These are phyloP conservation scores for Arizona elegans DNA, from an alignment of 2,113 vertebrate species.

Conservation along the genomic window DNA sequence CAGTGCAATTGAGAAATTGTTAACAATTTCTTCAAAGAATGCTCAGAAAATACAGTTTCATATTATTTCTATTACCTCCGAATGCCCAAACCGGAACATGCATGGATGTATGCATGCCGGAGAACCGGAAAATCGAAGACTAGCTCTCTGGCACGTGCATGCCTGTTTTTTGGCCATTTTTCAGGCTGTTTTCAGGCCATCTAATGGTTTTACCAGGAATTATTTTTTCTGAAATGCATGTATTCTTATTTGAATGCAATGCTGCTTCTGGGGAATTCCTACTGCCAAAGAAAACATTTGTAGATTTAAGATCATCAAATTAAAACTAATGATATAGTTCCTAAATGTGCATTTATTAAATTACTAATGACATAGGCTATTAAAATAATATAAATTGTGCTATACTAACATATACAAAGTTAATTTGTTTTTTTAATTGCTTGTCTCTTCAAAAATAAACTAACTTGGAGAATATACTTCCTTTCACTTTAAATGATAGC, in stretches of 20 bases:
- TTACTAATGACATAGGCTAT: neutral
- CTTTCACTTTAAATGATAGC: constrained; percentile 7
- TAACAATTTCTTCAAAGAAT: neutral
- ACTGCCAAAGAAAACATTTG: neutral
- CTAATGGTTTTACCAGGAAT: neutral
- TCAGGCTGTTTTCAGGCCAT: too few relatives aligned
- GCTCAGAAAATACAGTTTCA: neutral
- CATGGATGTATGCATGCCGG: too few relatives aligned
- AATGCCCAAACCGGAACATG: too few relatives aligned
- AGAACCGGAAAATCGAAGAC: too few relatives aligned
- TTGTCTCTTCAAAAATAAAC: constrained; percentile 23
- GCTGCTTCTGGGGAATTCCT: constrained; percentile 37
- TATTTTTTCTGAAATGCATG: neutral
- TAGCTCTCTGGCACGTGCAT: too few relatives aligned
- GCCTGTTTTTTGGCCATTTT: too few relatives aligned
- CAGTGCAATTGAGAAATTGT: neutral
- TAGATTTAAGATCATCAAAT: constrained; percentile 21
- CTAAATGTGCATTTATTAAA: constrained; percentile 17
- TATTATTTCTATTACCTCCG: neutral
- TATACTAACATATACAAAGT: neutral
- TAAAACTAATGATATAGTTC: constrained; percentile 29
- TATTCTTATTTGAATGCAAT: constrained; percentile 3
- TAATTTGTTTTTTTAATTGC: constrained; percentile 26
- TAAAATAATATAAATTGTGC: neutral
- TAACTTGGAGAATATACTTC: neutral